Conservation (phyloP, 2,113 vertebrate species). For the Chaetops frenatus region DNA sequence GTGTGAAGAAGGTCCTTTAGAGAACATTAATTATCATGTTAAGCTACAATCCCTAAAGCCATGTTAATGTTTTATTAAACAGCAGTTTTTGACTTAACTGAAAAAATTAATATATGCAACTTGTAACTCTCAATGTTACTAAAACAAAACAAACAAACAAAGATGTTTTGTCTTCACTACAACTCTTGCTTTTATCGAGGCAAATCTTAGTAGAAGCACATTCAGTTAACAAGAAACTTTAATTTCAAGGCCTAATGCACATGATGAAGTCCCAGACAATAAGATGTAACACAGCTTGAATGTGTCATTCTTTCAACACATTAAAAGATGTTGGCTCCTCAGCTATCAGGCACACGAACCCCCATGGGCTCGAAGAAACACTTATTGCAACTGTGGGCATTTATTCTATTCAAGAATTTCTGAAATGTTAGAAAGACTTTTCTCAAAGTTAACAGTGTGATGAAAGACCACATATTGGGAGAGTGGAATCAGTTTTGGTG, state of each 20-base stretch:
- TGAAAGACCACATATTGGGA: neutral
- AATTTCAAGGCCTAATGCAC: conserved; percentile 40
- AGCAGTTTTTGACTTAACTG: neutral
- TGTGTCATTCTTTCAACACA: neutral
- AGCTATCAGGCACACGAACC: neutral
- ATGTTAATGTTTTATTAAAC: neutral
- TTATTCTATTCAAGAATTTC: neutral
- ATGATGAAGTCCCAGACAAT: neutral
- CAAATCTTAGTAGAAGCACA: neutral
- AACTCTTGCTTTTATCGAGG: neutral
- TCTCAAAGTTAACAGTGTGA: neutral
- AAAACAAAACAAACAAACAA: neutral
- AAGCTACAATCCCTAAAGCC: neutral
- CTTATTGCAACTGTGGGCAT: neutral
- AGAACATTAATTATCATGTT: neutral
- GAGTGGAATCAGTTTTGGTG: neutral
- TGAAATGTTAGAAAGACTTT: conserved; percentile 8
- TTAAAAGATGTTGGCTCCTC: neutral
- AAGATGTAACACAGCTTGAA: neutral
- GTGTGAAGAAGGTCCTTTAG: neutral
- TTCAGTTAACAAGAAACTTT: conserved; percentile 5
- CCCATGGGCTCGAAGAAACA: neutral
- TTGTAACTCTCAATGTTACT: neutral
- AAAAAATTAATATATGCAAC: neutral
- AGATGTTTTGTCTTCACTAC: neutral